Base-by-base conservation (phyloP, 2,113 vertebrate species). In the Pygoscelis adeliae region DNA sequence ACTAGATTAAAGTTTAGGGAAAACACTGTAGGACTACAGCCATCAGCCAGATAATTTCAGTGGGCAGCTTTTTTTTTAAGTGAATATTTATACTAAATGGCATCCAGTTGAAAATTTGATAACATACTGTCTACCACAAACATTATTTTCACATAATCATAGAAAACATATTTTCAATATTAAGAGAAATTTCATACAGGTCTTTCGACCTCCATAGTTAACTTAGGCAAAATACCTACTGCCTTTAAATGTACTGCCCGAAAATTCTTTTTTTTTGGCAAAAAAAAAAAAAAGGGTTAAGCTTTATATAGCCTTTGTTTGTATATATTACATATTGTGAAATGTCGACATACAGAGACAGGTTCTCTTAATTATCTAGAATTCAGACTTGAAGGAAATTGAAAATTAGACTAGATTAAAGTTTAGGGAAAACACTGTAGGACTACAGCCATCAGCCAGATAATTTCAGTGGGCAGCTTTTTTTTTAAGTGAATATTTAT, bases 91-190 rank as follows among this genome's bases (percentile, higher is more conserved):
- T 96, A 76, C 32, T 53, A 69, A 80, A 85, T 83, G 15, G 9
- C 25, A 95, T 89, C 27, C 40, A 80, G 71, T 42, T 88, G 46
- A 94, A 92, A 96, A 96, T n/a, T n/a, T n/a, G n/a, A n/a, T n/a
- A n/a, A n/a, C n/a, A n/a, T n/a, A n/a, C n/a, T n/a, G n/a, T n/a
- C n/a, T n/a, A n/a, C n/a, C n/a, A n/a, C n/a, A n/a, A n/a, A n/a
- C n/a, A n/a, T n/a, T n/a, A n/a, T n/a, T n/a, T n/a, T n/a, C n/a
- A n/a, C n/a, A n/a, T n/a, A n/a, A n/a, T n/a, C n/a, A n/a, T n/a
- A n/a, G n/a, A n/a, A n/a, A n/a, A n/a, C n/a, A n/a, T n/a, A n/a
- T n/a, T n/a, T n/a, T n/a, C n/a, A n/a, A n/a, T n/a, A n/a, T n/a
- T n/a, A n/a, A n/a, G n/a, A n/a, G n/a, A n/a, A n/a, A n/a, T n/a